phyloP scores from a whole-genome alignment of 2,113 vertebrate genomes.

The Globicephala melas region DNA sequence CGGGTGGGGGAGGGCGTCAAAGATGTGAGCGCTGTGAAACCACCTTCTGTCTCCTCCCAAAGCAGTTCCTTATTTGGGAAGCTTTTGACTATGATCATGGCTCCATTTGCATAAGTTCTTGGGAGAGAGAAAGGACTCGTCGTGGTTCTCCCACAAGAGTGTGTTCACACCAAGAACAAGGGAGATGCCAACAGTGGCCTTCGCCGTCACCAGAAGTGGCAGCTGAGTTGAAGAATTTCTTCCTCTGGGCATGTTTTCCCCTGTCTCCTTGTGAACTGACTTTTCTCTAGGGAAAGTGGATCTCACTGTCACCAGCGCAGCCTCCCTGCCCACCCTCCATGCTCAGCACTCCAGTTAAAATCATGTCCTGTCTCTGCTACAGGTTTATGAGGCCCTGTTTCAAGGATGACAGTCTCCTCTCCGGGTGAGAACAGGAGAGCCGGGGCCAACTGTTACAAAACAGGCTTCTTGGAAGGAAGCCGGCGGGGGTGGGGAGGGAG shows the following conservation, averaged over 20 bases:
- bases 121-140: slow-evolving; percentile 34
- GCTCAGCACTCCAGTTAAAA: slow-evolving; percentile 42
- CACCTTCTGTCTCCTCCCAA: not conserved
- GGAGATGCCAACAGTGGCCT: slow-evolving; percentile 44
- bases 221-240: slow-evolving; percentile 57
- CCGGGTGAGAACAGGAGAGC: slow-evolving; percentile 71
- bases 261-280: not conserved
- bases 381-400: slow-evolving; percentile 75
- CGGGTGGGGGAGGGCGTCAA: not conserved
- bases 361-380: slow-evolving; percentile 66
- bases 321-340: not conserved
- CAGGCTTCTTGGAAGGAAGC: slow-evolving; percentile 81
- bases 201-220: slow-evolving; percentile 18
- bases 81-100: not conserved
- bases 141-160: slow-evolving; percentile 45
- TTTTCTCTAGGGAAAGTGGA: slow-evolving; percentile 53
- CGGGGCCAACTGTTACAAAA: slow-evolving; percentile 80
- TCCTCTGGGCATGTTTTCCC: not conserved
- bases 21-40: not conserved
- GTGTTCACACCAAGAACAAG: slow-evolving; percentile 60
- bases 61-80: not conserved
- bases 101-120: slow-evolving; percentile 41
- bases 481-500: slow-evolving; percentile 29
- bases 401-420: slow-evolving; percentile 76
- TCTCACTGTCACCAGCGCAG: slow-evolving; percentile 62